Percentiles rank a stretch among this genome's conserved stretches.
These are phyloP conservation scores for Zapornia atra DNA, from an alignment of 2,113 vertebrate species.

Conservation along the genomic window DNA sequence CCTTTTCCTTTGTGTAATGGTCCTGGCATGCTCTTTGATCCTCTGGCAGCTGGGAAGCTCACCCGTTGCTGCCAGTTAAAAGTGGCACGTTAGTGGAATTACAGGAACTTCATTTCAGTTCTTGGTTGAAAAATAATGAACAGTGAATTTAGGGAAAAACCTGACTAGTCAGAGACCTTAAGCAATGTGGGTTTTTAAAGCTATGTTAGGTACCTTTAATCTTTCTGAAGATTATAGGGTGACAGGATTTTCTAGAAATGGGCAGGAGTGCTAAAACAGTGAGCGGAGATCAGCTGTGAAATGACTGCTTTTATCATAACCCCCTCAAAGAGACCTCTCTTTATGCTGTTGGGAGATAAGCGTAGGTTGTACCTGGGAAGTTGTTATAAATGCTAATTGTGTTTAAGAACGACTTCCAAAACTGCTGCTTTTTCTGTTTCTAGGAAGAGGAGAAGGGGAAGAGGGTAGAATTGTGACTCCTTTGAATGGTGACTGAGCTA, in stretches of 20 bases:
- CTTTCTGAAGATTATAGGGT: conserved; percentile 61
- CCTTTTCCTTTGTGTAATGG: not conserved
- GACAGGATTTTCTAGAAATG: conserved; percentile 35
- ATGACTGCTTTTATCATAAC: conserved; percentile 70
- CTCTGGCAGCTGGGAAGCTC: not conserved
- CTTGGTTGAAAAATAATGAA: conserved; percentile 18
- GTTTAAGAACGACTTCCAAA: conserved; percentile 66
- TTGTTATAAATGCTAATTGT: conserved; percentile 72
- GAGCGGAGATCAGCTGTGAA: conserved; percentile 69
- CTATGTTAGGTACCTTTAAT: conserved; percentile 32
- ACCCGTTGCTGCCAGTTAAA: not conserved
- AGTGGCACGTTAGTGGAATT: conserved; percentile 32
- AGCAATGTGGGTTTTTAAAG: conserved; percentile 43
- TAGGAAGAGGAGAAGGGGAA: conserved; percentile 36
- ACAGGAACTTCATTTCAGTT: conserved; percentile 7
- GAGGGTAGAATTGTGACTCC: conserved; percentile 57
- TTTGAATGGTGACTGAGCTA: conserved; percentile 57
- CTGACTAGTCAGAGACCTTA: conserved; percentile 55
- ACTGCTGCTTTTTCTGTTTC: conserved; percentile 57
- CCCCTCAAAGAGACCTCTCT: conserved; percentile 71
- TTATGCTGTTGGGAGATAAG: conserved; percentile 67
- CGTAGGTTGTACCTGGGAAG: conserved; percentile 71
- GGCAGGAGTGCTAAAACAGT: conserved; percentile 57
- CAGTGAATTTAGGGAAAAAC: conserved; percentile 48
- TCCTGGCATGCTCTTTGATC: not conserved